Conservation (phyloP, 2,888 invertebrate species). For the Prostheceraeus crozeri region DNA sequence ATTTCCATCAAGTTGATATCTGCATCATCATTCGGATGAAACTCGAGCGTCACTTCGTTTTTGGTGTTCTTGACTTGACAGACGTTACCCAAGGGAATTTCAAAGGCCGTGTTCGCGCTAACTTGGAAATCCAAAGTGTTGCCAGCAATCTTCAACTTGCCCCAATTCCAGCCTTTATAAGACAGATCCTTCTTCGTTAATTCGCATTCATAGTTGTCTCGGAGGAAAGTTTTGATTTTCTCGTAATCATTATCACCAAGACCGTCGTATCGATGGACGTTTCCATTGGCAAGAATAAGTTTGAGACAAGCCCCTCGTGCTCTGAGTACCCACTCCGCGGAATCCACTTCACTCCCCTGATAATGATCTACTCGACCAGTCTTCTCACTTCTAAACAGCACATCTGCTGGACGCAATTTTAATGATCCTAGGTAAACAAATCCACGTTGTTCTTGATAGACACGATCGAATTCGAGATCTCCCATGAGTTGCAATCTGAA, state of each 20-base stretch:
- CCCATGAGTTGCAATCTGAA: too few species aligned
- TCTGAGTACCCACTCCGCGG: conserved; percentile 82
- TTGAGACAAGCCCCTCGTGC: conserved; percentile 81
- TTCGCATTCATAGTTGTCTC: conserved; percentile 30
- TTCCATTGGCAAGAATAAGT: conserved; percentile 79
- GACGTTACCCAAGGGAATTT: conserved; percentile 87
- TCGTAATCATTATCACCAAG: conserved; percentile 69
- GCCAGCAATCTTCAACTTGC: conserved; percentile 80
- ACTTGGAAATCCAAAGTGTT: conserved; percentile 53
- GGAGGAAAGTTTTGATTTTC: conserved; percentile 29
- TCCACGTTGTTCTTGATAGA: conserved; percentile 30
- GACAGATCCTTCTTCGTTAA: conserved; percentile 81
- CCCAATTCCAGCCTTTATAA: conserved; percentile 98
- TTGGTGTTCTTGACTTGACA: conserved; percentile 90
- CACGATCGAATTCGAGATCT: conserved; percentile 19
- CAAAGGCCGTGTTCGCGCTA: conserved; percentile 69
- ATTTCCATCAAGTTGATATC: conserved; percentile 85
- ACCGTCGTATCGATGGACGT: conserved; percentile 80
- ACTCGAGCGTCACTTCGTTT: conserved; percentile 94
- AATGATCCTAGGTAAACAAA: conserved; percentile 64
- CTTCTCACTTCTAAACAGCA: conserved; percentile 80
- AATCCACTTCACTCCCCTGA: conserved; percentile 72
- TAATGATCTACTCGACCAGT: conserved; percentile 93
- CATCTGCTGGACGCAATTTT: not conserved
- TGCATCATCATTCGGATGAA: conserved; percentile 96